Conservation (phyloP, 1,140 invertebrate genomes). For the Rhysida immarginata region DNA sequence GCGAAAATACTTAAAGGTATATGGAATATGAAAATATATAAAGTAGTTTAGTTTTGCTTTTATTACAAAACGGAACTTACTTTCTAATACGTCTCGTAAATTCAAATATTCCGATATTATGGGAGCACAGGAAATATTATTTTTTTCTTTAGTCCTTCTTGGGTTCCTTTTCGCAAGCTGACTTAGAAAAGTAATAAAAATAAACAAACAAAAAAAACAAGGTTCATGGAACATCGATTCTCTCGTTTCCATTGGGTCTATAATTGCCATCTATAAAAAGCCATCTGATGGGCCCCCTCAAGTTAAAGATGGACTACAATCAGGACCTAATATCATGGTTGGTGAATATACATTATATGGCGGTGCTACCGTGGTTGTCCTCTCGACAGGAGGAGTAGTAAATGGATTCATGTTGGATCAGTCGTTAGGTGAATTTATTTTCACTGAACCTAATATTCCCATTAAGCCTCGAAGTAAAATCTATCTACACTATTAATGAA, state of each 20-base stretch:
- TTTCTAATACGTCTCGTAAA: too few species aligned
- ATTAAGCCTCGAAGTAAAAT: slow-evolving; percentile 77
- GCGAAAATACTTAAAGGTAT: too few species aligned
- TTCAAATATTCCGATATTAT: too few species aligned
- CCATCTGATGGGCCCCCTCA: slow-evolving; percentile 32
- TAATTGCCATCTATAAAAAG: slow-evolving; percentile 85
- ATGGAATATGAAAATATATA: too few species aligned
- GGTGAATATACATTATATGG: slow-evolving; percentile 97
- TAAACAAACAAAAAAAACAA: too few species aligned
- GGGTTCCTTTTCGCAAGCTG: too few species aligned
- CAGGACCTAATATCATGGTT: slow-evolving; percentile 72
- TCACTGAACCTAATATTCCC: slow-evolving; percentile 83
- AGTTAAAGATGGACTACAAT: slow-evolving; percentile 60
- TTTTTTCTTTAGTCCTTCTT: too few species aligned
- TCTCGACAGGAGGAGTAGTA: slow-evolving; percentile 76
- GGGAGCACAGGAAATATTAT: too few species aligned
- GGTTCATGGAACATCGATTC: slow-evolving; percentile 99
- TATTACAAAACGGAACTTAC: too few species aligned
- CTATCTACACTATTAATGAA: slow-evolving; percentile 90
- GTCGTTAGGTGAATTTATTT: slow-evolving; percentile 92
- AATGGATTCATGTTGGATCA: slow-evolving; percentile 97
- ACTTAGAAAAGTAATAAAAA: too few species aligned
- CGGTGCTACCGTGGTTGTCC: slow-evolving; percentile 84
- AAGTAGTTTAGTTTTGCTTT: too few species aligned
- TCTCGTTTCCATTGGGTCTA: slow-evolving; percentile 94